Evolutionary conservation across 2,888 invertebrate genomes (phyloP), one percentile per base, ranked within the genome.

Genomic region (Philaethria dido): DNA sequence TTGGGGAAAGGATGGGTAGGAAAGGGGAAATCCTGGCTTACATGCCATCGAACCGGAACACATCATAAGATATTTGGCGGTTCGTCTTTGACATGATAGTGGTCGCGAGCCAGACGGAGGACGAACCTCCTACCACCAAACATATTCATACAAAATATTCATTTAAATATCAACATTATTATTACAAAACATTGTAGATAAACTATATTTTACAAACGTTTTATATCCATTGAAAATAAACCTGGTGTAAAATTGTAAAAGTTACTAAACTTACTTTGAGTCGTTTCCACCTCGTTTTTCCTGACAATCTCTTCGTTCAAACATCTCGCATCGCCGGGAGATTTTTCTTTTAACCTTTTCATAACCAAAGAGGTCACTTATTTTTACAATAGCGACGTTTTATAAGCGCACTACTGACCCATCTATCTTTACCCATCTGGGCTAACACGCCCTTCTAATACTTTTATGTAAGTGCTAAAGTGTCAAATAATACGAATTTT

Each of bases 301-400:
- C 50, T 6, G 61, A 48, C 59, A 52, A 8, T 65, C 42, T 65
- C 6, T 18, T 16, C 29, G 61, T 61, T 64, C 39, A 61, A 62
- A 64, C 36, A 36, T 69, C 60, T 57, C 61, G 60, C 50, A 64
- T 57, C 45, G 68, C 61, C 57, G 57, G 52, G 61, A 64, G 70
- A 66, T 61, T 33, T 67, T 52, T 71, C 71, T 71, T 71, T 69
- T 69, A 62, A 69, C 68, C 66, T 64, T 69, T 71, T 71, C 71
- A 71, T 66, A 69, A 61, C 68, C 63, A 65, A 66, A 65, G 62
- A 69, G 54, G 69, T 68, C 68, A 71, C 71, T 69, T 67, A 68
- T 68, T 69, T 69, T 39, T 45, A 69, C 65, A 68, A 69, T 66
- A 64, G 66, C 66, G 69, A 59, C 63, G 62, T 70, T 69, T 63